phyloP scores from a whole-genome alignment of 2,888 invertebrate genomes.

The Keiferia lycopersicella region DNA sequence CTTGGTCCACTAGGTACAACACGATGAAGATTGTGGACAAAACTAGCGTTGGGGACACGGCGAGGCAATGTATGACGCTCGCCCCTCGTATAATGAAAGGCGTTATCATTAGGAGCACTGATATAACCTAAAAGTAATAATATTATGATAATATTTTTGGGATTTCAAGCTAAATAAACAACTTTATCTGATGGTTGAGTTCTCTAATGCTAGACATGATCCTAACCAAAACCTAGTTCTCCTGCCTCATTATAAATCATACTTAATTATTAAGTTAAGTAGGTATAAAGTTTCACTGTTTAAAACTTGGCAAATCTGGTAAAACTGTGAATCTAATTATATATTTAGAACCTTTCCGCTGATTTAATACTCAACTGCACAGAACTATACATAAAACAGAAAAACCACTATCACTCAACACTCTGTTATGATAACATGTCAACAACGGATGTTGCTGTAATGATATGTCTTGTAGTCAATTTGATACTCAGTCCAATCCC shows the following conservation, averaged over 20 bases:
- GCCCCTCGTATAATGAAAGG: conserved; percentile 60
- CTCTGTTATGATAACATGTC: neutral
- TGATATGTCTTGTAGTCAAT: neutral
- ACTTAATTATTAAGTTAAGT: too few species aligned
- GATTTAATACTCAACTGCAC: neutral
- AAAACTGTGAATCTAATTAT: neutral
- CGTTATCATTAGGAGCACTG: conserved; percentile 69
- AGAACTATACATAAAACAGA: neutral
- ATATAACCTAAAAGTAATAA: conserved; percentile 74
- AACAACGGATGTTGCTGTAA: neutral
- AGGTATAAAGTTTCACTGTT: too few species aligned
- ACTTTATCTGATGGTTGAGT: neutral
- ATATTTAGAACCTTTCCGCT: neutral
- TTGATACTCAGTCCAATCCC: neutral
- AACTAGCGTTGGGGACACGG: conserved; percentile 65
- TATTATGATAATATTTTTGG: conserved; percentile 33
- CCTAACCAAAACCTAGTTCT: too few species aligned
- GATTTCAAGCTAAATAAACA: neutral
- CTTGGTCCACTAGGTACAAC: conserved; percentile 73
- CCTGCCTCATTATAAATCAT: too few species aligned
- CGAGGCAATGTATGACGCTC: conserved; percentile 61
- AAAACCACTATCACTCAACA: neutral
- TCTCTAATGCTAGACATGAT: too few species aligned
- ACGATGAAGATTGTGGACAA: conserved; percentile 67
- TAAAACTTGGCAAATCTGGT: too few species aligned